Conservation (phyloP, 2,888 invertebrate genomes). For the Mellilla xanthometata region DNA sequence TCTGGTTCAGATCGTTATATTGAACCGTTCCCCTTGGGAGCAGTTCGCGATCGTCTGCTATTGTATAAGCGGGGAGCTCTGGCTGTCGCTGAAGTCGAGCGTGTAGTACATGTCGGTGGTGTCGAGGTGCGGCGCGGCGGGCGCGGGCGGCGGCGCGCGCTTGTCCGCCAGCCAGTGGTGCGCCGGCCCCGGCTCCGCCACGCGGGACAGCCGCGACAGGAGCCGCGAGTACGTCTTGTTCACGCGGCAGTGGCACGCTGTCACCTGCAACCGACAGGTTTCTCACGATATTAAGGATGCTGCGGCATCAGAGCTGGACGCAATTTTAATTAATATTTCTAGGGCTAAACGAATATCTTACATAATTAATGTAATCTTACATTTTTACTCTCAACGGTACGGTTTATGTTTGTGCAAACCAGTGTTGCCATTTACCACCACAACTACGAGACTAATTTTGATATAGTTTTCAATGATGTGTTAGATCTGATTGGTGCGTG, state of each 20-base stretch:
- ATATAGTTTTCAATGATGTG: no score
- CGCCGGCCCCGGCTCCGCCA: conserved; percentile 55
- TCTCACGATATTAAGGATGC: no score
- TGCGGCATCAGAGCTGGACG: no score
- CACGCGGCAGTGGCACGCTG: conserved; percentile 90
- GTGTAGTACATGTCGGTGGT: conserved; percentile 90
- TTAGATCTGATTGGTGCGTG: no score
- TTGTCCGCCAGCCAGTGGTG: conserved; percentile 85
- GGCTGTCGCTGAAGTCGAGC: conserved; percentile 89
- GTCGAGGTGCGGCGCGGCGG: conserved; percentile 71
- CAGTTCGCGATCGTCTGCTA: conserved; percentile 79
- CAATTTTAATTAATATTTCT: no score
- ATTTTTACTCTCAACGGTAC: no score
- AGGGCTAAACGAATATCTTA: no score
- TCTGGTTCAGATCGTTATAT: conserved; percentile 61
- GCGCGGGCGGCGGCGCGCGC: conserved; percentile 46
- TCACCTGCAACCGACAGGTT: conserved; percentile 77
- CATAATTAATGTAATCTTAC: no score
- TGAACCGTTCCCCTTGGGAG: conserved; percentile 77
- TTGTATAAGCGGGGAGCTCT: conserved; percentile 89
- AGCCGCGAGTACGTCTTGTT: conserved; percentile 89
- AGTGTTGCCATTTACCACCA: no score
- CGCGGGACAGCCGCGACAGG: conserved; percentile 79
- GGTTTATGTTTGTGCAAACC: no score
- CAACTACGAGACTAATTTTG: no score